Evolutionary conservation across 2,113 vertebrate species (phyloP).

Genomic region (Gallinago paraguaiae): DNA sequence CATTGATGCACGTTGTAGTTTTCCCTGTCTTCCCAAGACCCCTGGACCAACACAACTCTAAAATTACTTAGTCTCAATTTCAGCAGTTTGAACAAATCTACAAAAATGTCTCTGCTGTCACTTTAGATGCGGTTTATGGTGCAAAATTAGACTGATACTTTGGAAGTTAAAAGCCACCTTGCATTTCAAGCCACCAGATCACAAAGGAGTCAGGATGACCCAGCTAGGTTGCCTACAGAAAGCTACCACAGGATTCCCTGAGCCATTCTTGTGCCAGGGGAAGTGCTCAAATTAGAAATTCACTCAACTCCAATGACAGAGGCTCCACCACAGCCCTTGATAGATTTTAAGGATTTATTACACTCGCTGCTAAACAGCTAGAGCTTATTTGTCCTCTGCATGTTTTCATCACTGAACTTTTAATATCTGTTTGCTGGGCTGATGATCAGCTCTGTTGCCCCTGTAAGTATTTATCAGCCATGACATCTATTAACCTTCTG

Average conservation of each 20-base stretch:
- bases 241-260: not conserved
- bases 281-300: not conserved
- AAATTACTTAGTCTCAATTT: not conserved
- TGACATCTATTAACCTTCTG: not conserved
- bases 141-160: not conserved
- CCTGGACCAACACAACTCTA: not conserved
- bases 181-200: not conserved
- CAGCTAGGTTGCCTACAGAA: not conserved
- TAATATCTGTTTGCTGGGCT: not conserved
- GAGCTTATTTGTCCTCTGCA: not conserved
- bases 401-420: not conserved
- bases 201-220: not conserved
- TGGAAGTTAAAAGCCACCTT: not conserved
- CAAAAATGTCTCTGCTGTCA: not conserved
- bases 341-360: not conserved
- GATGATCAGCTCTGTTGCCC: not conserved
- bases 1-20: not conserved
- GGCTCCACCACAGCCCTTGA: not conserved
- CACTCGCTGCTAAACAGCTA: accelerated
- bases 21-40: not conserved
- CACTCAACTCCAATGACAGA: not conserved
- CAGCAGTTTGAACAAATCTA: not conserved
- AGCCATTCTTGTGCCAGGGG: not conserved
- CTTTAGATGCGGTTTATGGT: not conserved
- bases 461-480: not conserved